Conservation (phyloP, 2,797 vertebrate species). For the Sebastes alutus region DNA sequence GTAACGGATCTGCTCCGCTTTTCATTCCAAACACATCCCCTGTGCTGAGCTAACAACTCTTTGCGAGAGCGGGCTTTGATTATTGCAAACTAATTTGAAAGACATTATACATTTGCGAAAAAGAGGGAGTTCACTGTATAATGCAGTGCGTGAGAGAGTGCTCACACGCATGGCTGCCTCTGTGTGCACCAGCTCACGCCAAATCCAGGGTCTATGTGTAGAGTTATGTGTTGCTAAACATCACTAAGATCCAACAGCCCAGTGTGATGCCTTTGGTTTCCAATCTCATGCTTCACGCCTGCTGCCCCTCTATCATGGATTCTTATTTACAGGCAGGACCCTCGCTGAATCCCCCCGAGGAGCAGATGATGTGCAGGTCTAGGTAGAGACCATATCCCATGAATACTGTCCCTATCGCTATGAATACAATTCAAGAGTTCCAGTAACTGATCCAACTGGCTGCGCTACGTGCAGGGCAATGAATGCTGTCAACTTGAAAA, state of each 20-base stretch:
- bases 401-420: constrained; percentile 63
- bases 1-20: constrained; percentile 48
- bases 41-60: constrained; percentile 49
- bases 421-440: constrained; percentile 59
- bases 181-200: constrained; percentile 59
- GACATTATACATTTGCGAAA: constrained; percentile 43
- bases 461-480: constrained; percentile 7
- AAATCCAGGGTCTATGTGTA: constrained; percentile 74
- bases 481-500: constrained; percentile 51
- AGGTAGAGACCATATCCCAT: constrained; percentile 71
- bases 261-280: constrained; percentile 84
- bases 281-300: constrained; percentile 86
- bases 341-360: constrained; percentile 74
- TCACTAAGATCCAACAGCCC: constrained; percentile 76
- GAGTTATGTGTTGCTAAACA: constrained; percentile 84
- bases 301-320: constrained; percentile 81
- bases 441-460: constrained; percentile 48
- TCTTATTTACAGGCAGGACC: constrained; percentile 82
- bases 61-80: constrained; percentile 47
- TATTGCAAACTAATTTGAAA: constrained; percentile 54
- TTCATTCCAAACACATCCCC: constrained; percentile 40
- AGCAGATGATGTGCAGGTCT: constrained; percentile 76
- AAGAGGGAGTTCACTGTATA: constrained; percentile 27
- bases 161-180: constrained; percentile 60
- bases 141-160: constrained; percentile 43